Evolutionary conservation across 1,140 invertebrate species (phyloP), one percentile per base, ranked within the genome.

Genomic region (Teleogryllus occipitalis): DNA sequence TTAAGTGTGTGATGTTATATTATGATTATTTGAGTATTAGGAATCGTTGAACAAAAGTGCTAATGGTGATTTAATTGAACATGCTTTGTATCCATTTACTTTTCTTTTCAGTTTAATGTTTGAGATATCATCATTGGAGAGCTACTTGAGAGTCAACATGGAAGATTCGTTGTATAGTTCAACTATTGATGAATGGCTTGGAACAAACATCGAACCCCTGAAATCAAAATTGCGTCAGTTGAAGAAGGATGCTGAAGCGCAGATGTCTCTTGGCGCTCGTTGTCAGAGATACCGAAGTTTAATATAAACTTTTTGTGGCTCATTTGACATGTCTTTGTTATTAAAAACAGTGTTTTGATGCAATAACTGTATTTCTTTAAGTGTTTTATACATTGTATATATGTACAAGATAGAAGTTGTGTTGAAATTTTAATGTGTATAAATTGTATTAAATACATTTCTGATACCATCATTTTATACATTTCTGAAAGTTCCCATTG

Each of bases 171-270:
- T 88, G 79, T 90, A 88, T 78, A 81, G 84, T 8, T 84, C 87
- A 7, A 89, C 86, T 47, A 84, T 89, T 12, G 88, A 90, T 15
- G 89, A 91, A 82, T 89, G 90, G 86, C 83, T 89, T 7, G 88
- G 88, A 10, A 89, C 89, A 22, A 86, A 89, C 80, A 83, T 90
- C 46, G 83, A 86, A 7, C 89, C 89, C 0, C 85, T 89, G 48
- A 88, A 78, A 21, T 12, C 77, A 14, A 72, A 72, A 27, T 73
- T 81, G 7, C 73, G 74, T 8, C 80, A 81, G 73, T 49, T 79
- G 21, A 78, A 78, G 65, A 78, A 78, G 47, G 80, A 81, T 65
- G 80, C 80, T 8, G 80, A 81, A 48, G 72, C 80, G 15, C 80
- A 78, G 22, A 76, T 81, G n/a, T 22, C 75, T 8, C 77, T 76